Evolutionary conservation across 2,797 vertebrate species (phyloP).

Genomic region (Acipenser ruthenus): DNA sequence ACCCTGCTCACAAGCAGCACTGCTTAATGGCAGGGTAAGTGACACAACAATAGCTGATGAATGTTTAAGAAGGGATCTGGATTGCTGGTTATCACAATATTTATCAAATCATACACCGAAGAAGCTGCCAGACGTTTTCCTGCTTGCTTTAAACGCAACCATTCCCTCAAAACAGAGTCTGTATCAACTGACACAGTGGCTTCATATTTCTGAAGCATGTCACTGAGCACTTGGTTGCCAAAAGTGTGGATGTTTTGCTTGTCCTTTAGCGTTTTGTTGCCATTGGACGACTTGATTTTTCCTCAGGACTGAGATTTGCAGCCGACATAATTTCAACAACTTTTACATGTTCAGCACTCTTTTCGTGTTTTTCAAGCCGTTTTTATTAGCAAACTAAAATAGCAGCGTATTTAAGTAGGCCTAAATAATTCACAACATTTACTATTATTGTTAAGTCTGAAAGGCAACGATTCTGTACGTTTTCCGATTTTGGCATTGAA

Average conservation of each 20-base stretch:
- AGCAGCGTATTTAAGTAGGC: too few relatives aligned
- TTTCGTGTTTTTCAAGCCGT: too few relatives aligned
- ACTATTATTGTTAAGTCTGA: too few relatives aligned
- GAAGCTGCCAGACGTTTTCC: slow-evolving; percentile 12
- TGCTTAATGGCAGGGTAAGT: background rate
- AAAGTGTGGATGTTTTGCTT: slow-evolving; percentile 10
- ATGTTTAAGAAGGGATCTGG: background rate
- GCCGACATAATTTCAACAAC: too few relatives aligned
- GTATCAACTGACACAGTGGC: slow-evolving; percentile 2
- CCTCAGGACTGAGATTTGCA: too few relatives aligned
- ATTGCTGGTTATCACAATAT: slow-evolving; percentile 2
- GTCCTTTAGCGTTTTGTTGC: background rate
- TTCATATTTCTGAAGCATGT: slow-evolving; percentile 6
- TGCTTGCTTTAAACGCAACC: slow-evolving; percentile 9
- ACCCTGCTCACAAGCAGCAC: slow-evolving; percentile 5
- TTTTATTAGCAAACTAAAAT: too few relatives aligned
- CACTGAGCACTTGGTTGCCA: slow-evolving; percentile 11
- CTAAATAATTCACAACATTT: too few relatives aligned
- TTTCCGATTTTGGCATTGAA: too few relatives aligned
- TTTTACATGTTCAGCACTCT: too few relatives aligned
- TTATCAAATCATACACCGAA: slow-evolving; percentile 4
- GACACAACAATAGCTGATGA: background rate
- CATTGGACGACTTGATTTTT: too few relatives aligned
- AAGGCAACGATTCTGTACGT: too few relatives aligned
- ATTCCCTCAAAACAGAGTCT: slow-evolving; percentile 11